phyloP scores from a whole-genome alignment of 2,888 invertebrate species.

The Zaprionus lineosus region DNA sequence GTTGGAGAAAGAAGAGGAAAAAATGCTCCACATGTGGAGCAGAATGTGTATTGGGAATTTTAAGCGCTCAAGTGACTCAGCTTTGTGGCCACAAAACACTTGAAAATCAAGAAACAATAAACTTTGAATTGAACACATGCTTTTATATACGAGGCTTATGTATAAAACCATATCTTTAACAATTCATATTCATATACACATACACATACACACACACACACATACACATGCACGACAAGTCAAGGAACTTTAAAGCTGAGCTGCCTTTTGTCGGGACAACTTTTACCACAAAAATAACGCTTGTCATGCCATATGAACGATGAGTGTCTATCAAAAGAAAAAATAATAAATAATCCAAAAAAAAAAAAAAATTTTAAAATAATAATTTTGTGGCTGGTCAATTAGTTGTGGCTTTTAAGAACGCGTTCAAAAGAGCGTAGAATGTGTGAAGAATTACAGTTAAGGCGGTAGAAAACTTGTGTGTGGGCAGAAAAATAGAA shows the following conservation, averaged over 20 bases:
- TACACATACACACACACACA: not conserved
- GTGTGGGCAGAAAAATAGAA: slow-evolving; percentile 27
- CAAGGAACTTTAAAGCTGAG: slow-evolving; percentile 71
- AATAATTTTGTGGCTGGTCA: slow-evolving; percentile 46
- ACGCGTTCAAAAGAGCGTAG: slow-evolving; percentile 22
- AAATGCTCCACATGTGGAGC: slow-evolving; percentile 32
- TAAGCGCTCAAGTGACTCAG: too few relatives aligned
- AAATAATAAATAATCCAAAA: slow-evolving; percentile 1
- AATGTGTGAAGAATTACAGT: slow-evolving; percentile 56
- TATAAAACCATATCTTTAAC: slow-evolving; percentile 7
- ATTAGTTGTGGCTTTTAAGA: slow-evolving; percentile 61
- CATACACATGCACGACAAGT: slow-evolving; percentile 35
- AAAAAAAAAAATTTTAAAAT: too few relatives aligned
- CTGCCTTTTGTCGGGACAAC: slow-evolving; percentile 45
- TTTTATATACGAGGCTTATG: too few relatives aligned
- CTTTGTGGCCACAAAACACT: slow-evolving; percentile 24
- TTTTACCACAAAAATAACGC: slow-evolving; percentile 58
- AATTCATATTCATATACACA: slow-evolving; percentile 3
- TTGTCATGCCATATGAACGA: slow-evolving; percentile 64
- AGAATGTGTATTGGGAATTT: slow-evolving; percentile 47
- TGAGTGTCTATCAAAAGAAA: slow-evolving; percentile 49
- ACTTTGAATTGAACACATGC: slow-evolving; percentile 29
- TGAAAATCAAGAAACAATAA: slow-evolving; percentile 44
- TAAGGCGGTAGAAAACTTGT: slow-evolving; percentile 18
- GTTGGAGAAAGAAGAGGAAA: not conserved